Conservation (phyloP, 1,140 invertebrate species). For the Trissolcus basalis region DNA sequence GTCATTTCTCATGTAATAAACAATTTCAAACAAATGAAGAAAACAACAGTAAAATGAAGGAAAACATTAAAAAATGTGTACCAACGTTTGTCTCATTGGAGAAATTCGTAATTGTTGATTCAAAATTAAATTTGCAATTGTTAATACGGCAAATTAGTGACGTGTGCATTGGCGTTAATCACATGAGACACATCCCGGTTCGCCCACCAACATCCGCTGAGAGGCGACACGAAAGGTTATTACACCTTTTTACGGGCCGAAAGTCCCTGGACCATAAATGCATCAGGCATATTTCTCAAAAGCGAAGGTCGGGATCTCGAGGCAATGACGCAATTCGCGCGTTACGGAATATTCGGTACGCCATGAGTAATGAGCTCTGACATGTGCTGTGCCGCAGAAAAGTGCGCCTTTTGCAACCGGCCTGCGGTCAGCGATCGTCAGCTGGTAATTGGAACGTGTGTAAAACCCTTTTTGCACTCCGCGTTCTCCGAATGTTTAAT, state of each 20-base stretch:
- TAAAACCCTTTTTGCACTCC: too few relatives aligned
- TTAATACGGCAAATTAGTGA: conserved; percentile 22
- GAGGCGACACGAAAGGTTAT: conserved; percentile 14
- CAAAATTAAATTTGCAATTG: conserved; percentile 17
- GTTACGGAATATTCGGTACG: conserved; percentile 34
- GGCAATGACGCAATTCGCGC: conserved; percentile 31
- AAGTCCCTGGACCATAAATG: conserved; percentile 29
- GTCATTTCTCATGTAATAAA: too few relatives aligned
- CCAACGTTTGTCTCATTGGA: too few relatives aligned
- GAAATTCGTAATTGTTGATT: conserved; percentile 6
- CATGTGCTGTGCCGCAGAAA: conserved; percentile 23
- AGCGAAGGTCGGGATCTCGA: conserved; percentile 28
- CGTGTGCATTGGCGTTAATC: conserved; percentile 21
- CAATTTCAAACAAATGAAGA: too few relatives aligned
- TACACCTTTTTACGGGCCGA: conserved; percentile 24
- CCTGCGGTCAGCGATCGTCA: conserved; percentile 12
- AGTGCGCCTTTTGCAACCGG: conserved; percentile 20
- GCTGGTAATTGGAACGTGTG: conserved; percentile 10
- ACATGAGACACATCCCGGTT: conserved; percentile 59
- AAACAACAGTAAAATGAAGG: too few relatives aligned
- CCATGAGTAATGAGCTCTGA: conserved; percentile 23
- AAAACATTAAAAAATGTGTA: too few relatives aligned
- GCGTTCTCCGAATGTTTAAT: too few relatives aligned
- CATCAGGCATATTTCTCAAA: conserved; percentile 25
- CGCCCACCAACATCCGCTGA: conserved; percentile 69